phyloP scores from a whole-genome alignment of 92 coral and sea anemone species.

The Heliopora coerulea region DNA sequence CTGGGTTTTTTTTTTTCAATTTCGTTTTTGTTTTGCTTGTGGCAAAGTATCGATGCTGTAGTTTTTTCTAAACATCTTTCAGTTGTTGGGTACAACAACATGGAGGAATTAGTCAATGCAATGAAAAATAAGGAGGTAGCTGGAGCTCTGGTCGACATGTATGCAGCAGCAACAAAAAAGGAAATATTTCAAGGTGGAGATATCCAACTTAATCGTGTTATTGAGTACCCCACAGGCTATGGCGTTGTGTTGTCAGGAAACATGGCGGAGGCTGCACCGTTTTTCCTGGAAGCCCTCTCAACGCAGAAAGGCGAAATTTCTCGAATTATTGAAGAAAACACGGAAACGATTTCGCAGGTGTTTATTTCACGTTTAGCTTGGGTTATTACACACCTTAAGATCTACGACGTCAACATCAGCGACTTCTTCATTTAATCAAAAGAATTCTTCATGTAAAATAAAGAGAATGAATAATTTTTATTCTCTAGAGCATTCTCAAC shows the following conservation, averaged over 20 bases:
- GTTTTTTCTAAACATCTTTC: too few species aligned
- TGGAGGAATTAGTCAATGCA: background rate
- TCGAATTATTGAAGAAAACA: background rate
- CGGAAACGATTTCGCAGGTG: conserved; percentile 1
- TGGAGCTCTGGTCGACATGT: background rate
- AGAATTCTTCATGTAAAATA: too few species aligned
- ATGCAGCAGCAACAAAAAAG: conserved; percentile 10
- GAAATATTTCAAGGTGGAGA: background rate
- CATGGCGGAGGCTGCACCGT: background rate
- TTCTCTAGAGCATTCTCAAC: too few species aligned
- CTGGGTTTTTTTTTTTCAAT: too few species aligned
- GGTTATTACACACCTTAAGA: too few species aligned
- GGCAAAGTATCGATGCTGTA: too few species aligned
- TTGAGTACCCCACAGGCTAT: conserved; percentile 11
- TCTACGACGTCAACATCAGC: too few species aligned
- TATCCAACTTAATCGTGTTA: background rate
- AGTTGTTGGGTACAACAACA: background rate
- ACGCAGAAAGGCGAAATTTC: background rate
- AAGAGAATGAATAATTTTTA: too few species aligned
- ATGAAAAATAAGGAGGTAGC: conserved; percentile 1
- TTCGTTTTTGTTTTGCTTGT: too few species aligned
- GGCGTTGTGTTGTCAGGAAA: conserved; percentile 1
- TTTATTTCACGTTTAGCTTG: too few species aligned
- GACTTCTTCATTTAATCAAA: too few species aligned
- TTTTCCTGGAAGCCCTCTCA: background rate